Conservation (phyloP, 2,888 invertebrate species). For the Melanchra persicariae region DNA sequence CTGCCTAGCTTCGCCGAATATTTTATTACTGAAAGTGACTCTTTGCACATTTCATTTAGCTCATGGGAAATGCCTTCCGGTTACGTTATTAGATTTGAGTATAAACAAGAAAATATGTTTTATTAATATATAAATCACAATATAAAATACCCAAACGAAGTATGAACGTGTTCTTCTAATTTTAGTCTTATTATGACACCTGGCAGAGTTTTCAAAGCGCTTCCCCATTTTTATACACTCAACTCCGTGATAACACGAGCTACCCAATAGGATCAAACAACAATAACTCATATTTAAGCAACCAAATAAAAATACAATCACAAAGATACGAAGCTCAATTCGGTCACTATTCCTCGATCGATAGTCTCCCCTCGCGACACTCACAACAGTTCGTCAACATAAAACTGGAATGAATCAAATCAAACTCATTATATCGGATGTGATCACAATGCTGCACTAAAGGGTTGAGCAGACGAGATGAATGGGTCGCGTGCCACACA, state of each 20-base stretch:
- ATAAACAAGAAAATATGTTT: neutral
- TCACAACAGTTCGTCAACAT: conserved; percentile 69
- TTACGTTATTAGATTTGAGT: conserved; percentile 33
- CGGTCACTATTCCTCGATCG: conserved; percentile 67
- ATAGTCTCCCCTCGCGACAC: conserved; percentile 66
- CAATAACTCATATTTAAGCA: neutral
- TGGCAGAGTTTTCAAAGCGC: neutral
- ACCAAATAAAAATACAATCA: conserved; percentile 41
- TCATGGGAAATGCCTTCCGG: conserved; percentile 22
- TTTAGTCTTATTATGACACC: neutral
- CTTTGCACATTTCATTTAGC: conserved; percentile 38
- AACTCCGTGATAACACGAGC: neutral
- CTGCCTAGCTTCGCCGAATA: conserved; percentile 73
- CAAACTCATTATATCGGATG: conserved; percentile 73
- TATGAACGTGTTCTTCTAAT: no score
- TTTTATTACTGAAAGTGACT: conserved; percentile 60
- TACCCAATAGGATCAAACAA: conserved; percentile 1
- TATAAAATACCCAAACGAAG: neutral
- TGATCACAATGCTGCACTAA: conserved; percentile 72
- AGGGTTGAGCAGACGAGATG: conserved; percentile 73
- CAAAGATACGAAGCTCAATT: conserved; percentile 48
- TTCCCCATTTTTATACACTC: neutral
- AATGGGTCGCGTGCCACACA: conserved; percentile 76
- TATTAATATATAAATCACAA: neutral
- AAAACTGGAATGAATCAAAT: conserved; percentile 73